Evolutionary conservation across 2,888 invertebrate species (phyloP).

Genomic region (Epinotia demarniana): DNA sequence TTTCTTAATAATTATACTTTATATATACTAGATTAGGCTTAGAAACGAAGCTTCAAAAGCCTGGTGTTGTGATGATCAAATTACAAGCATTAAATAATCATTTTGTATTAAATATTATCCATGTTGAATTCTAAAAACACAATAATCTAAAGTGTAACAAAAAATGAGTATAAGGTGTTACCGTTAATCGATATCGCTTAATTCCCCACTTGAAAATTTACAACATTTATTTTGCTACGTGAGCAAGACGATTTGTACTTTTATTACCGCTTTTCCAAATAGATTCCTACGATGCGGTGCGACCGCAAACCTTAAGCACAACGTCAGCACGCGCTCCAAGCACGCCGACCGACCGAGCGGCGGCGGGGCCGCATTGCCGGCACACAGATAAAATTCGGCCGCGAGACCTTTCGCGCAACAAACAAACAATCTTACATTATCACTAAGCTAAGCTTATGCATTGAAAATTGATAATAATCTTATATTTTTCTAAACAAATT

Average conservation of each 20-base stretch:
- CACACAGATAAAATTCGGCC: slow-evolving; percentile 1
- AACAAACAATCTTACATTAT: slow-evolving; percentile 48
- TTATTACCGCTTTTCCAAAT: slow-evolving; percentile 50
- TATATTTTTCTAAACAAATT: slow-evolving; percentile 73
- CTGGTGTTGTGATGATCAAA: slow-evolving; percentile 56
- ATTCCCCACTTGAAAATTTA: slow-evolving; percentile 62
- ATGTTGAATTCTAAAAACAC: slow-evolving; percentile 66
- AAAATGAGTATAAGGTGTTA: slow-evolving; percentile 74
- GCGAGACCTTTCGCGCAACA: slow-evolving; percentile 57
- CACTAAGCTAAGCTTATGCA: slow-evolving; percentile 57
- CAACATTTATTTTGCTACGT: slow-evolving; percentile 76
- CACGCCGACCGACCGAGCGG: neutral
- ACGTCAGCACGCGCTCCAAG: neutral
- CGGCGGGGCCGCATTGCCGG: neutral
- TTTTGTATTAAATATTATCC: slow-evolving; percentile 63
- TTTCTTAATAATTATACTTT: slow-evolving; percentile 66
- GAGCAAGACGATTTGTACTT: slow-evolving; percentile 83
- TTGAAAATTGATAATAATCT: slow-evolving; percentile 69
- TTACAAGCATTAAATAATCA: slow-evolving; percentile 63
- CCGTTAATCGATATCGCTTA: slow-evolving; percentile 52
- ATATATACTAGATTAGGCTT: slow-evolving; percentile 72
- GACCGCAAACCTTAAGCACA: slow-evolving; percentile 3
- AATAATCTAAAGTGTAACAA: slow-evolving; percentile 53
- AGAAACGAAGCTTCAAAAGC: slow-evolving; percentile 66
- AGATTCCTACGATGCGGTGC: slow-evolving; percentile 19